These are phyloP conservation scores for Empidonax traillii DNA, from an alignment of 2,113 vertebrate species.

Conservation along the genomic window DNA sequence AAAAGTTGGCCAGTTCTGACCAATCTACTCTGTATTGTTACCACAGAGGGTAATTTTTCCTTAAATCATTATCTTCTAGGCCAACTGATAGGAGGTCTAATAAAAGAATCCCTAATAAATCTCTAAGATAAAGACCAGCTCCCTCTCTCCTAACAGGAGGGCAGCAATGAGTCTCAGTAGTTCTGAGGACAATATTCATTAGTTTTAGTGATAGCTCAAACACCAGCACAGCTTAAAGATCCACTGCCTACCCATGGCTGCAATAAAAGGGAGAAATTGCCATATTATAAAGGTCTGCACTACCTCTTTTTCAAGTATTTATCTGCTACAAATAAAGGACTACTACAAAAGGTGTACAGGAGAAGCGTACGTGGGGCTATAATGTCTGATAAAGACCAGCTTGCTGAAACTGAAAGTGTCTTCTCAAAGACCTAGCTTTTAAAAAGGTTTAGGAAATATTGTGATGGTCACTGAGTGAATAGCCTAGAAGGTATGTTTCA, in stretches of 20 bases:
- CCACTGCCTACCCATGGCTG: not conserved
- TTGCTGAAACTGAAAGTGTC: not conserved
- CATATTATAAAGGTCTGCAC: not conserved
- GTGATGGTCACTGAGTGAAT: not conserved
- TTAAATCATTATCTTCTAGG: not conserved
- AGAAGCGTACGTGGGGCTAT: not conserved
- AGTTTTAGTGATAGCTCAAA: not conserved
- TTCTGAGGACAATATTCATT: not conserved
- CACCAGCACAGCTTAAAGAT: not conserved
- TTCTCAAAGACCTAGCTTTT: not conserved
- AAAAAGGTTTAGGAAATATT: not conserved
- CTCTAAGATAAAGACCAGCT: not conserved
- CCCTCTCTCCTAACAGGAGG: not conserved
- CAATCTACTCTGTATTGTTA: not conserved
- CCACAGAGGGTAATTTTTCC: not conserved
- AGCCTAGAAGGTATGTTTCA: not conserved
- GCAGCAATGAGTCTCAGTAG: not conserved
- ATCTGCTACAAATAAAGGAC: not conserved
- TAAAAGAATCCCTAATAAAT: not conserved
- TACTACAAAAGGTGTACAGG: not conserved
- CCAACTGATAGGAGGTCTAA: not conserved
- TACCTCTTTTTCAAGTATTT: not conserved
- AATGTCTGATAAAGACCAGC: not conserved
- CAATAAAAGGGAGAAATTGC: not conserved
- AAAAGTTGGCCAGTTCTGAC: not conserved